phyloP scores from a whole-genome alignment of 2,797 vertebrate genomes.

The Phalloptychus januarius region DNA sequence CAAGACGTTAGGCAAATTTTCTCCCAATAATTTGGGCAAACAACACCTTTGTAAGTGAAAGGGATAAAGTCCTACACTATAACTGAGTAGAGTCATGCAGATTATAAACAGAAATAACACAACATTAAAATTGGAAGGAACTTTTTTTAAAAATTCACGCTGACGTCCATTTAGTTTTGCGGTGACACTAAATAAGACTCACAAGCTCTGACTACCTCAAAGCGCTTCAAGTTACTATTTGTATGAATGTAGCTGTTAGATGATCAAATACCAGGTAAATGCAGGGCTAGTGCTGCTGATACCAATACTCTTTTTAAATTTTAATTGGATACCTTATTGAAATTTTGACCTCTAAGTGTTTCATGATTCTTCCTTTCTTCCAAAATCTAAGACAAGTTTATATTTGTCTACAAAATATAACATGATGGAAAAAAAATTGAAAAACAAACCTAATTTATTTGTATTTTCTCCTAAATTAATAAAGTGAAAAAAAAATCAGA shows the following conservation, averaged over 20 bases:
- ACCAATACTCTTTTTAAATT: too few relatives aligned
- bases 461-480: too few relatives aligned
- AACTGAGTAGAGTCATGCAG: constrained; percentile 15
- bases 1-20: constrained; percentile 48
- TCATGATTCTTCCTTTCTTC: too few relatives aligned
- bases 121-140: neutral
- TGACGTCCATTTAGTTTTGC: constrained; percentile 10
- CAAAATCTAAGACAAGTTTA: too few relatives aligned
- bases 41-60: constrained; percentile 31
- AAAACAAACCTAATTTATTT: too few relatives aligned
- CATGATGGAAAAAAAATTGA: too few relatives aligned
- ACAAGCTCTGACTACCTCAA: constrained; percentile 8
- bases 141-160: neutral
- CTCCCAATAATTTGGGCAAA: constrained; percentile 50
- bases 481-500: too few relatives aligned
- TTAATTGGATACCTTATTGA: too few relatives aligned
- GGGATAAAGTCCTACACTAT: constrained; percentile 26
- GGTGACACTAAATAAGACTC: constrained; percentile 39
- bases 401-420: too few relatives aligned
- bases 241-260: neutral
- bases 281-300: too few relatives aligned
- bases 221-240: neutral
- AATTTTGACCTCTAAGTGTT: too few relatives aligned
- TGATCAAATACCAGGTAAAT: too few relatives aligned
- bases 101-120: neutral